Conservation (phyloP, 2,888 invertebrate genomes). For the Eutolmus rufibarbis region DNA sequence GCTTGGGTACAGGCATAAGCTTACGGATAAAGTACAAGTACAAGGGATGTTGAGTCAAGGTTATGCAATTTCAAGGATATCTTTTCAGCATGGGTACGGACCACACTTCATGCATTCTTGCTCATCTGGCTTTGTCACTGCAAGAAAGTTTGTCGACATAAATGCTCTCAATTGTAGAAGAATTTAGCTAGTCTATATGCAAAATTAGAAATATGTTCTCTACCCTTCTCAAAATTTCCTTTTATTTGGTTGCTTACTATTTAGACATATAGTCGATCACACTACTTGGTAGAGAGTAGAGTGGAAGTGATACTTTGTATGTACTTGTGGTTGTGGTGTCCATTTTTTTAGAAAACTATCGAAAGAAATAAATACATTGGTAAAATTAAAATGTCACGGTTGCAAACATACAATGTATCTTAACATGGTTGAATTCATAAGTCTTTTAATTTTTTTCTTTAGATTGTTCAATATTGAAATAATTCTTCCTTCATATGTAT, state of each 20-base stretch:
- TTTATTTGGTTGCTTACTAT: background rate
- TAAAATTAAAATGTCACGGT: too few relatives aligned
- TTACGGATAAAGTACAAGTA: background rate
- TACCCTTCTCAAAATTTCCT: background rate
- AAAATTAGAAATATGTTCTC: background rate
- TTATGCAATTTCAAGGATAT: background rate
- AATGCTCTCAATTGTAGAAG: background rate
- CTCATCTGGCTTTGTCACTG: background rate
- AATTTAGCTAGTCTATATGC: background rate
- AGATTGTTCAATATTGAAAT: too few relatives aligned
- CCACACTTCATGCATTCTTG: background rate
- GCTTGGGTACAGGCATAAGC: background rate
- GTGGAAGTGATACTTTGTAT: too few relatives aligned
- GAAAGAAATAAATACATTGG: too few relatives aligned
- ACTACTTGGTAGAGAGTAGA: too few relatives aligned
- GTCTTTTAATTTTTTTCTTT: too few relatives aligned
- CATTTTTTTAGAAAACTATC: too few relatives aligned
- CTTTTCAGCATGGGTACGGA: background rate
- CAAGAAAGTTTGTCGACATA: background rate
- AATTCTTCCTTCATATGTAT: too few relatives aligned
- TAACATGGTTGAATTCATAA: too few relatives aligned
- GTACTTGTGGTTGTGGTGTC: too few relatives aligned
- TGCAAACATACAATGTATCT: too few relatives aligned
- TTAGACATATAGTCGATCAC: too few relatives aligned
- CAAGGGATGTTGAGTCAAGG: background rate